These are phyloP conservation scores for Drosophila parvula DNA, from an alignment of 1,140 invertebrate species.

Conservation along the genomic window DNA sequence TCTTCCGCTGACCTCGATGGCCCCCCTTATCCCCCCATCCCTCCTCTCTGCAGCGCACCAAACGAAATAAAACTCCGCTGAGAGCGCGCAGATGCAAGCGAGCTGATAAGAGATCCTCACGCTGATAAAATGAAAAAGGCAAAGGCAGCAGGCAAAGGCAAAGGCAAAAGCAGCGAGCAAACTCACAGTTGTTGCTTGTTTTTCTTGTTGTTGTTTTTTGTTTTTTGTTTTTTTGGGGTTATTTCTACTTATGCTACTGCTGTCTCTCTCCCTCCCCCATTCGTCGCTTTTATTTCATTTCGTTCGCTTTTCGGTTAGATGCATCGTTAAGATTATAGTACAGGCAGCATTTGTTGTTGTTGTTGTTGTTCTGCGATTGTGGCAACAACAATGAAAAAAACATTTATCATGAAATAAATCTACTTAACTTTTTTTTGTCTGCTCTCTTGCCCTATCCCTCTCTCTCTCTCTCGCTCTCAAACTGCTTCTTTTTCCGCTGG, in stretches of 20 bases:
- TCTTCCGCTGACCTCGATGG: constrained; percentile 22
- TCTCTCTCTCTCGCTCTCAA: constrained; percentile 17
- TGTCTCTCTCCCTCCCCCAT: constrained; percentile 10
- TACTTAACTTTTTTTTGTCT: constrained; percentile 58
- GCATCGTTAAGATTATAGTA: constrained; percentile 75
- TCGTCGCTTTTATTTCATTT: constrained; percentile 75
- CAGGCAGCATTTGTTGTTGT: constrained; percentile 62
- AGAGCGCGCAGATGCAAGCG: constrained; percentile 57
- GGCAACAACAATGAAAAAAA: constrained; percentile 70
- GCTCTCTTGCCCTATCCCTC: constrained; percentile 6
- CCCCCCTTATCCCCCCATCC: background rate
- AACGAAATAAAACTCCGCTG: constrained; percentile 43
- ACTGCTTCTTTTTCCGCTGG: constrained; percentile 22
- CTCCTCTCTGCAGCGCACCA: constrained; percentile 12
- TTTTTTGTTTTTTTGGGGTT: constrained; percentile 44
- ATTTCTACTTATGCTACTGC: constrained; percentile 42
- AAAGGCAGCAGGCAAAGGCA: constrained; percentile 31
- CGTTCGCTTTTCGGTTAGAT: constrained; percentile 74
- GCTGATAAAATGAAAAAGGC: constrained; percentile 62
- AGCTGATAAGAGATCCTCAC: constrained; percentile 79
- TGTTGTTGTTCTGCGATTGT: constrained; percentile 55
- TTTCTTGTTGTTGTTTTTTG: constrained; percentile 27
- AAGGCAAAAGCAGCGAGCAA: constrained; percentile 21
- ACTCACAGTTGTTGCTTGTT: constrained; percentile 48
- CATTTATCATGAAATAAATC: constrained; percentile 82